Conservation (phyloP, 2,888 invertebrate genomes). For the Drosophila leonis region DNA sequence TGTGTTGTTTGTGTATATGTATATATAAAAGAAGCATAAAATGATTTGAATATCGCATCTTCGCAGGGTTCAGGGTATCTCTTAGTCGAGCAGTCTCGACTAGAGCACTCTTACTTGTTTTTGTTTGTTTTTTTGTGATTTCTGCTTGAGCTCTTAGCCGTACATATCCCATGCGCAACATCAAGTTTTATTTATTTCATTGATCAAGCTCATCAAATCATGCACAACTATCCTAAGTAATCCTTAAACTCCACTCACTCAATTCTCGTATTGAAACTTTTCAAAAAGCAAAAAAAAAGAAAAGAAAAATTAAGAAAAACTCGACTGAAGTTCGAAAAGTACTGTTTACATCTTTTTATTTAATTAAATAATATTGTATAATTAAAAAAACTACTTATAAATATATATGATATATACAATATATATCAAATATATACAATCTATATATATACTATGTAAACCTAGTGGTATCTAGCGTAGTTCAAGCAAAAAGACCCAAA, state of each 20-base stretch:
- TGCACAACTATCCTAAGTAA: slow-evolving; percentile 11
- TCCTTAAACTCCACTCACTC: slow-evolving; percentile 8
- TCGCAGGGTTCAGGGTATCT: too few species aligned
- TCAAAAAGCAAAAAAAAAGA: slow-evolving; percentile 23
- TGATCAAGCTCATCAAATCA: slow-evolving; percentile 65
- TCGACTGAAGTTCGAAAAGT: slow-evolving; percentile 80
- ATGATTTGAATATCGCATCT: too few species aligned
- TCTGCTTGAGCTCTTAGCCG: slow-evolving; percentile 51
- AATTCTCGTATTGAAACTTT: slow-evolving; percentile 37
- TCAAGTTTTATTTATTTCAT: slow-evolving; percentile 80
- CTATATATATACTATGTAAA: slow-evolving; percentile 53
- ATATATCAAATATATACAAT: slow-evolving; percentile 51
- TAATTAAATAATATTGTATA: slow-evolving; percentile 46
- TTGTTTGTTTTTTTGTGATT: slow-evolving; percentile 2
- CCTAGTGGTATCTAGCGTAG: slow-evolving; percentile 70
- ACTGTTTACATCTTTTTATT: slow-evolving; percentile 68
- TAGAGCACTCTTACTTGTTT: too few species aligned
- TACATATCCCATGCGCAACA: slow-evolving; percentile 78
- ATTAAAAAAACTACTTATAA: slow-evolving; percentile 63
- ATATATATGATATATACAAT: slow-evolving; percentile 48
- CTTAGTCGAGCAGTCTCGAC: too few species aligned
- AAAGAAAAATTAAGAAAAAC: slow-evolving; percentile 41
- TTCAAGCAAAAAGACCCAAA: slow-evolving; percentile 77
- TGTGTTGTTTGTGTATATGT: too few species aligned
- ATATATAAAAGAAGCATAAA: too few species aligned